These are phyloP conservation scores for Drosophila pallidifrons DNA, from an alignment of 1,140 invertebrate species.

Conservation along the genomic window DNA sequence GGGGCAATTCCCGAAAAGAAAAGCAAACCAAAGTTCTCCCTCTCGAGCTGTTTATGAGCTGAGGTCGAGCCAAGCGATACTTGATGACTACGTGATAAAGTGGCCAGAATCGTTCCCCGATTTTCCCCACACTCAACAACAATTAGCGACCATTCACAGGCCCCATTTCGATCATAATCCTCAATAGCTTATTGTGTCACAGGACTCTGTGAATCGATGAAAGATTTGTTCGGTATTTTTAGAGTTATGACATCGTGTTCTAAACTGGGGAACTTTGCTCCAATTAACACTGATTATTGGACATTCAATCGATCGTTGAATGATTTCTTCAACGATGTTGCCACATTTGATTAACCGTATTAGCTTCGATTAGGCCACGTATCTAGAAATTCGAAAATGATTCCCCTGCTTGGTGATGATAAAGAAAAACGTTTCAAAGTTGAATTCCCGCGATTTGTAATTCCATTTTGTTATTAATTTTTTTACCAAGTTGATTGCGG, in stretches of 20 bases:
- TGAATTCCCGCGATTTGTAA: neutral
- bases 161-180: slow-evolving; percentile 47
- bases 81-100: slow-evolving; percentile 76
- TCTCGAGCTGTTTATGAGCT: slow-evolving; percentile 13
- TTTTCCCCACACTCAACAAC: neutral
- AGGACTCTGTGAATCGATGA: neutral
- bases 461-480: slow-evolving; percentile 27
- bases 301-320: slow-evolving; percentile 19
- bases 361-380: slow-evolving; percentile 52
- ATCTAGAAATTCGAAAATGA: slow-evolving; percentile 29
- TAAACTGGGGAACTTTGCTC: slow-evolving; percentile 34
- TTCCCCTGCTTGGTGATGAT: neutral
- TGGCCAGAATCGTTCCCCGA: slow-evolving; percentile 59
- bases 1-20: slow-evolving; percentile 17
- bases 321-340: slow-evolving; percentile 24
- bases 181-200: slow-evolving; percentile 23
- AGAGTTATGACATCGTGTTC: slow-evolving; percentile 9
- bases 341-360: slow-evolving; percentile 44
- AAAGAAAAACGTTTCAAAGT: neutral
- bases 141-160: slow-evolving; percentile 31
- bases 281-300: slow-evolving; percentile 42
- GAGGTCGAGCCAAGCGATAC: slow-evolving; percentile 45
- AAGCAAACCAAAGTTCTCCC: slow-evolving; percentile 37
- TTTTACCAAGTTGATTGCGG: slow-evolving; percentile 31
- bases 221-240: slow-evolving; percentile 27